phyloP scores from a whole-genome alignment of 1,140 invertebrate genomes.

The Chironomus tepperi region DNA sequence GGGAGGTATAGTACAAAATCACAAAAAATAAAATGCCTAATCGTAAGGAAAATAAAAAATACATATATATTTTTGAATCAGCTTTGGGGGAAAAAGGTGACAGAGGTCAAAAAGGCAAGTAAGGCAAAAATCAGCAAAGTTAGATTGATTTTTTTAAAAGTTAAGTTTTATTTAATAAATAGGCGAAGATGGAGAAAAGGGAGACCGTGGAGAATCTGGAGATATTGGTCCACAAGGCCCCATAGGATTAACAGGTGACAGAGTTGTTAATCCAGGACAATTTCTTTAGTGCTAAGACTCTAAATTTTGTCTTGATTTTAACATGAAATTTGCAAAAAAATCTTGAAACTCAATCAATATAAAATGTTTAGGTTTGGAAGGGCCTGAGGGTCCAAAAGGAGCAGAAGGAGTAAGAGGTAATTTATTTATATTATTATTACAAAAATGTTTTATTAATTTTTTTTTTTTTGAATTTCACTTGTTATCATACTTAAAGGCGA shows the following conservation, averaged over 20 bases:
- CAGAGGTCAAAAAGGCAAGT: conserved; percentile 40
- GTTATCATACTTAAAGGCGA: not conserved
- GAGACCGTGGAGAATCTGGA: conserved; percentile 60
- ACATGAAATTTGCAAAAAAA: too few relatives aligned
- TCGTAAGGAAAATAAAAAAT: too few relatives aligned
- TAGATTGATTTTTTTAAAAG: not conserved
- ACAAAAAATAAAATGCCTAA: too few relatives aligned
- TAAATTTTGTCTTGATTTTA: too few relatives aligned
- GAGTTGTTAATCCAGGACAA: too few relatives aligned
- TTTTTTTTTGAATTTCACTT: too few relatives aligned
- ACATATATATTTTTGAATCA: not conserved
- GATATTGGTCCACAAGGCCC: conserved; percentile 59
- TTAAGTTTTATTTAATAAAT: not conserved
- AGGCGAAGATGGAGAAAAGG: conserved; percentile 50
- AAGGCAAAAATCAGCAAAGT: not conserved
- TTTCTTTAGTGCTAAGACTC: too few relatives aligned
- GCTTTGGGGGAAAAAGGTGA: not conserved
- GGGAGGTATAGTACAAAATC: conserved; percentile 48
- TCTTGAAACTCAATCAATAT: too few relatives aligned
- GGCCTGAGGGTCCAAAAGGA: conserved; percentile 64
- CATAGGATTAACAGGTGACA: conserved; percentile 54
- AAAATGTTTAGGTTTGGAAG: conserved; percentile 70
- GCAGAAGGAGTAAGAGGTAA: not conserved
- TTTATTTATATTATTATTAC: too few relatives aligned
- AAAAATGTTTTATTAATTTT: too few relatives aligned